Evolutionary conservation across 2,888 invertebrate genomes (phyloP).

Genomic region (Drosophila limbata): DNA sequence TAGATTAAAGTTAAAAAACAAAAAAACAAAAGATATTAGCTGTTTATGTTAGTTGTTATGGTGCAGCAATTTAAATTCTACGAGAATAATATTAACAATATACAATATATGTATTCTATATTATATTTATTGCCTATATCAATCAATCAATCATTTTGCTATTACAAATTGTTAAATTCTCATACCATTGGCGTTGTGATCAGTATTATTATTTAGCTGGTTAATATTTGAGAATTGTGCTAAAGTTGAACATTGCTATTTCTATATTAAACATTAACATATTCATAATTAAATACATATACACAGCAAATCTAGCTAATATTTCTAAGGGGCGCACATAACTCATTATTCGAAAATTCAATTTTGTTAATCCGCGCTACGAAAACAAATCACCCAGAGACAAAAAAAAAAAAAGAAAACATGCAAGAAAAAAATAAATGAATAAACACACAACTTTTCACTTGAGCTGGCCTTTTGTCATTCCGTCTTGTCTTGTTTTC

Average conservation of each 20-base stretch:
- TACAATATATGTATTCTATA: slow-evolving; percentile 34
- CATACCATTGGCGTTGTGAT: slow-evolving; percentile 74
- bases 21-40: slow-evolving; percentile 61
- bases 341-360: slow-evolving; percentile 45
- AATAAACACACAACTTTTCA: slow-evolving; percentile 59
- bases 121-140: slow-evolving; percentile 40
- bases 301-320: slow-evolving; percentile 37
- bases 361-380: slow-evolving; percentile 66
- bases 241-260: slow-evolving; percentile 59
- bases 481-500: slow-evolving; percentile 34
- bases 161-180: slow-evolving; percentile 65
- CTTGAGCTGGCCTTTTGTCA: slow-evolving; percentile 48
- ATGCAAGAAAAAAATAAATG: slow-evolving; percentile 22
- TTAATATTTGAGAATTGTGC: slow-evolving; percentile 55
- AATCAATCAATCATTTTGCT: slow-evolving; percentile 59
- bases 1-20: slow-evolving; percentile 55
- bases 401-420: slow-evolving; percentile 26
- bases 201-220: slow-evolving; percentile 76
- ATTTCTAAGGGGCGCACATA: slow-evolving; percentile 41
- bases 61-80: slow-evolving; percentile 65
- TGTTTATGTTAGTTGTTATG: slow-evolving; percentile 77
- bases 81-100: slow-evolving; percentile 31
- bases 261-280: slow-evolving; percentile 49
- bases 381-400: slow-evolving; percentile 58
- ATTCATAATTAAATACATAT: slow-evolving; percentile 35